phyloP scores from a whole-genome alignment of 2,113 vertebrate genomes.

The Brevimyrus niger region DNA sequence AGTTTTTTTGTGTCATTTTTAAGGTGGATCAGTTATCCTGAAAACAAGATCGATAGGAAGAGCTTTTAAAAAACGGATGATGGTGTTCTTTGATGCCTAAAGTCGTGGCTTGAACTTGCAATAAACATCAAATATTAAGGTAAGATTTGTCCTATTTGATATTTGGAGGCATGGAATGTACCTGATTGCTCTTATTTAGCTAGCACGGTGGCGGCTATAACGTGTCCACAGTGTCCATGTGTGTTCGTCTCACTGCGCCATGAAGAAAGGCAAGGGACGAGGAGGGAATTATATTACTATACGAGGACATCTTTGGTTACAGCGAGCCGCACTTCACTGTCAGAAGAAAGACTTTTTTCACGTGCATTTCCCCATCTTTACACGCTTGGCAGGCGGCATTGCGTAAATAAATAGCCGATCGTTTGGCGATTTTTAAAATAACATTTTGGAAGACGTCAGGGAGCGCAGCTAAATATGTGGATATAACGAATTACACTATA shows the following conservation, averaged over 20 bases:
- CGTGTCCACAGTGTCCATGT: constrained; percentile 46
- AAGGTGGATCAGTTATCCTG: constrained; percentile 55
- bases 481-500: background rate
- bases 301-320: constrained; percentile 34
- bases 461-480: background rate
- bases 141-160: constrained; percentile 47
- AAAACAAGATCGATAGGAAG: constrained; percentile 51
- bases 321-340: constrained; percentile 6
- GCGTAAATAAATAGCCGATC: background rate
- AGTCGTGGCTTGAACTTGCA: constrained; percentile 51
- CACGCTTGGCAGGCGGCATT: background rate
- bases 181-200: constrained; percentile 25
- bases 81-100: constrained; percentile 47
- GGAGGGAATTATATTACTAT: constrained; percentile 30
- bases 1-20: constrained; percentile 53
- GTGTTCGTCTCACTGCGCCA: constrained; percentile 55
- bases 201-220: constrained; percentile 38
- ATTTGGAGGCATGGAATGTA: constrained; percentile 30
- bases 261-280: constrained; percentile 46
- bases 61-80: constrained; percentile 55
- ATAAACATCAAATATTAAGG: constrained; percentile 49
- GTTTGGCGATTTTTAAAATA: background rate
- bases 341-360: constrained; percentile 8
- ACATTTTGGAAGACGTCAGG: background rate
- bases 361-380: background rate